Conservation (phyloP, 2,797 vertebrate species). For the Silurus lanzhouensis region DNA sequence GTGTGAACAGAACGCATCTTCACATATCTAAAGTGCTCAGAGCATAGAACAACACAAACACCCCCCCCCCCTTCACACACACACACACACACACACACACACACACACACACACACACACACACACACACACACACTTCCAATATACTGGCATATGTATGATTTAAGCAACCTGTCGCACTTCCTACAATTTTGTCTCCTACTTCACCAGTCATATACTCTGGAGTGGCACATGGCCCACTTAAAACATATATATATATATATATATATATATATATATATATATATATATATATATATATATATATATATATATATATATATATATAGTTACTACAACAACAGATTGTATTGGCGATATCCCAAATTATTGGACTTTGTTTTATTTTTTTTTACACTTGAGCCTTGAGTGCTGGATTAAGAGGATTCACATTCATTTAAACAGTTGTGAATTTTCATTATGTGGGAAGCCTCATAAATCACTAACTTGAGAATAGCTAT, state of each 20-base stretch:
- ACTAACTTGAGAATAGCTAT: slow-evolving; percentile 43
- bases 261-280: slow-evolving; percentile 1
- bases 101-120: slow-evolving; percentile 18
- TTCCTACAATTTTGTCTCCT: slow-evolving; percentile 19
- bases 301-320: not conserved
- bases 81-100: slow-evolving; percentile 26
- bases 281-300: not conserved
- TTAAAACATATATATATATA: not conserved
- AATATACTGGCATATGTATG: slow-evolving; percentile 34
- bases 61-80: not conserved
- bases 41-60: not conserved
- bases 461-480: slow-evolving; percentile 33
- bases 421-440: slow-evolving; percentile 59
- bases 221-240: slow-evolving; percentile 1
- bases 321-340: slow-evolving; percentile 52
- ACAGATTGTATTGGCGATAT: slow-evolving; percentile 10
- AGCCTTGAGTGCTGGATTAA: slow-evolving; percentile 56
- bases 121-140: not conserved
- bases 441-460: slow-evolving; percentile 58
- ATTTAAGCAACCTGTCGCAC: not conserved
- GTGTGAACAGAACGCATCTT: slow-evolving; percentile 47
- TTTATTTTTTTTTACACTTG: slow-evolving; percentile 34
- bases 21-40: slow-evolving; percentile 40
- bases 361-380: slow-evolving; percentile 34
- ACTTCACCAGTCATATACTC: slow-evolving; percentile 3